phyloP scores from a whole-genome alignment of 23 tunicate species.

The Oikopleura vanhoeffeni region DNA sequence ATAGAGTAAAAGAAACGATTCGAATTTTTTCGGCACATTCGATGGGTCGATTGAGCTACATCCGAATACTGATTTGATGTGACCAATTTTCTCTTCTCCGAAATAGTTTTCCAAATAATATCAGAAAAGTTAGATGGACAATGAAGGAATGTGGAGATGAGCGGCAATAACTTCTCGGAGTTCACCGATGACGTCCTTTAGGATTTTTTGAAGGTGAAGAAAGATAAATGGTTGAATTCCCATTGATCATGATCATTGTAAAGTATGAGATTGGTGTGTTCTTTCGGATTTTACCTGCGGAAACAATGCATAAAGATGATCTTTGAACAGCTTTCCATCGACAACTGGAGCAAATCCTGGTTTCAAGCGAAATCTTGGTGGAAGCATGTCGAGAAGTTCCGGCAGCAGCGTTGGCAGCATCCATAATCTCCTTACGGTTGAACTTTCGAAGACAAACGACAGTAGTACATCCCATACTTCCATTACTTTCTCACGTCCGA shows the following conservation, averaged over 20 bases:
- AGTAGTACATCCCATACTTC: neutral
- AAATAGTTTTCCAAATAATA: neutral
- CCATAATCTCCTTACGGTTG: neutral
- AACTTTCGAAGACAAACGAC: neutral
- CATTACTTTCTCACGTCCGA: too few relatives aligned
- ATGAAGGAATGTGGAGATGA: neutral
- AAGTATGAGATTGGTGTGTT: neutral
- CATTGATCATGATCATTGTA: neutral
- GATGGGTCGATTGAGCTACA: neutral
- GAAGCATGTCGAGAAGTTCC: neutral
- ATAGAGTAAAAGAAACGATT: neutral
- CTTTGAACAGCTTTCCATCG: neutral
- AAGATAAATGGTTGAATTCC: neutral
- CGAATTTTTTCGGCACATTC: too few relatives aligned
- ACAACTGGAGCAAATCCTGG: neutral
- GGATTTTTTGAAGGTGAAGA: neutral
- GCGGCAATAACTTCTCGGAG: too few relatives aligned
- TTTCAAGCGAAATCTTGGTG: neutral
- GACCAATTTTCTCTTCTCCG: neutral
- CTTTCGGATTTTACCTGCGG: slow-evolving; percentile 18
- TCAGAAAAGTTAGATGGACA: neutral
- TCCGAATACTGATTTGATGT: neutral
- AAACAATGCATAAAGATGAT: slow-evolving; percentile 23
- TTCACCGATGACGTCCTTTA: too few relatives aligned
- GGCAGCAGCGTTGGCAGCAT: neutral